Evolutionary conservation across 1,140 invertebrate species (phyloP).

Genomic region (Cotesia glomerata): DNA sequence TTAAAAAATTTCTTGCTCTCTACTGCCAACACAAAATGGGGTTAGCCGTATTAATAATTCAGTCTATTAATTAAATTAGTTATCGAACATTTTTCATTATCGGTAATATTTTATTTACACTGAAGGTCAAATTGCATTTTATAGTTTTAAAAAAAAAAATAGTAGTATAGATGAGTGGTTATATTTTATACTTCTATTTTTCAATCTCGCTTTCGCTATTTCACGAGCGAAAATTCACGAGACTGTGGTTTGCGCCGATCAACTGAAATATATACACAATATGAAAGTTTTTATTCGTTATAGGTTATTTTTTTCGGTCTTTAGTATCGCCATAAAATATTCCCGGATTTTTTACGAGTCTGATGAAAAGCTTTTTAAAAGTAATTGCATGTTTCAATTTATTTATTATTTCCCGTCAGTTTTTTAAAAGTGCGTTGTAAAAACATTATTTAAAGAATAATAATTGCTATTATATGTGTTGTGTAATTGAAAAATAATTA

Average conservation of each 20-base stretch:
- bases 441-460: not conserved
- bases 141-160: not conserved
- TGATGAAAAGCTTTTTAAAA: not conserved
- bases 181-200: constrained; percentile 1
- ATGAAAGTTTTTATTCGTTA: not conserved
- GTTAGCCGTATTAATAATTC: too few relatives aligned
- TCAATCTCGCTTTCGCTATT: not conserved
- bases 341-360: not conserved
- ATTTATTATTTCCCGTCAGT: not conserved
- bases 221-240: not conserved
- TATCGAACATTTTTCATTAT: not conserved
- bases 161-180: not conserved
- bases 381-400: not conserved
- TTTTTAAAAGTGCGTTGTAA: not conserved
- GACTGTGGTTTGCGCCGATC: not conserved
- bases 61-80: too few relatives aligned
- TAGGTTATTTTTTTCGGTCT: not conserved
- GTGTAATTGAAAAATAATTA: too few relatives aligned
- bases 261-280: not conserved
- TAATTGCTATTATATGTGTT: not conserved
- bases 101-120: not conserved
- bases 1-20: too few relatives aligned
- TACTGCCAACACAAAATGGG: too few relatives aligned
- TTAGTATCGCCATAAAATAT: not conserved
- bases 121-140: not conserved